Evolutionary conservation across 2,888 invertebrate species (phyloP), one percentile per base, ranked within the genome.

Genomic region (Chrysopilus asiliformis): DNA sequence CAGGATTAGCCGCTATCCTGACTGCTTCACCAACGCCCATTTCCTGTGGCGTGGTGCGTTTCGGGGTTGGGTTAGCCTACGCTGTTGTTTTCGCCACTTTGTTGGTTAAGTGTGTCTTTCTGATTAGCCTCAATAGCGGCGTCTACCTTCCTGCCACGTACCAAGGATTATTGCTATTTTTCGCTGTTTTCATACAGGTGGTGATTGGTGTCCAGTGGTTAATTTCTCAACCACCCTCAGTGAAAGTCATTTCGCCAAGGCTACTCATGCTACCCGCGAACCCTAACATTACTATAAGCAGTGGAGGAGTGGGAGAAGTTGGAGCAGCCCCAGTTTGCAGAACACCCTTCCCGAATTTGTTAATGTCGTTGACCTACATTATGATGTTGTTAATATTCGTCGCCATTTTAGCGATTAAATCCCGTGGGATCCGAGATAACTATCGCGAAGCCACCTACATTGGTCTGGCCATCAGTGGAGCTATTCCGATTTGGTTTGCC

Each of bases 401-500:
- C 39, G 80, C 84, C 41, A 75, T 86, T 38, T 68, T 91, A 49
- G 84, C 90, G 35, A 72, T 89, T 45, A 77, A 85, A 53, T 85
- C 90, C 35, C 72, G 86, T 26, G 83, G 86, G 34, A 87, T 91
- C 43, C 77, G 89, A 38, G 91, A 91, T 65, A 93, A 93, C 65
- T 89, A 90, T 60, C 72, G 91, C 34, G 93, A 93, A 62, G 84
- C 91, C 30, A 82, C 85, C 22, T 93, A 89, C 63, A 90, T 93
- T 49, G 90, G 89, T 10, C 72, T 87, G 47, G 83, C 89, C 14
- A 79, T 86, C 32, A 85, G 86, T 27, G 79, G 86, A 41, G 77
- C 82, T 45, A 79, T 91, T 43, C 86, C 87, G 34, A 78, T 90
- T 51, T 87, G 87, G 84, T 66, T 80, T 48, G 76, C 81, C 48